Conservation (phyloP, 2,888 invertebrate genomes). For the Noctua comes region DNA sequence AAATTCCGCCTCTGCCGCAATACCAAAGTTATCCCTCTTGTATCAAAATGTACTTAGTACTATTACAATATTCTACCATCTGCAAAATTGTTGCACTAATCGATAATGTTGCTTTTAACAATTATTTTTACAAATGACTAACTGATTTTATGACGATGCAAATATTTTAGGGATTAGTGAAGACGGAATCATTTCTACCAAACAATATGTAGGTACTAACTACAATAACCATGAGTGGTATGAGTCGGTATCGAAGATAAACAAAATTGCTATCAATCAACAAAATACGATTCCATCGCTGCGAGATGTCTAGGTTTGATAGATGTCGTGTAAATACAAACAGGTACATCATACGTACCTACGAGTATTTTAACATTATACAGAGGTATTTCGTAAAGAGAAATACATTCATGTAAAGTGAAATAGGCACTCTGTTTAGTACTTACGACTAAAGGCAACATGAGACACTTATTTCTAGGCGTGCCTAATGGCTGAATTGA, state of each 20-base stretch:
- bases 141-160: neutral
- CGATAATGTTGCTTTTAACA: neutral
- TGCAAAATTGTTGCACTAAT: neutral
- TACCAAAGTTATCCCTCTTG: no score
- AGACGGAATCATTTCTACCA: constrained; percentile 4
- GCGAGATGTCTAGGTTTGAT: constrained; percentile 41
- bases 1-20: no score
- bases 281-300: constrained; percentile 25
- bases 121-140: neutral
- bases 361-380: neutral
- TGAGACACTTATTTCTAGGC: neutral
- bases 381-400: neutral
- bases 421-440: neutral
- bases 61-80: neutral
- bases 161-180: neutral
- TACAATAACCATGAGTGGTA: constrained; percentile 39
- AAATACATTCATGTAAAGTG: neutral
- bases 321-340: constrained; percentile 37
- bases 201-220: constrained; percentile 10
- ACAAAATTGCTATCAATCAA: constrained; percentile 57
- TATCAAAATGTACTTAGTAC: no score
- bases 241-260: constrained; percentile 31
- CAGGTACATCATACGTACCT: neutral
- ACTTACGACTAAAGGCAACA: neutral
- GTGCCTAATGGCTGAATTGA: neutral